These are phyloP conservation scores for Panulirus ornatus DNA, from an alignment of 1,140 invertebrate species.

Conservation along the genomic window DNA sequence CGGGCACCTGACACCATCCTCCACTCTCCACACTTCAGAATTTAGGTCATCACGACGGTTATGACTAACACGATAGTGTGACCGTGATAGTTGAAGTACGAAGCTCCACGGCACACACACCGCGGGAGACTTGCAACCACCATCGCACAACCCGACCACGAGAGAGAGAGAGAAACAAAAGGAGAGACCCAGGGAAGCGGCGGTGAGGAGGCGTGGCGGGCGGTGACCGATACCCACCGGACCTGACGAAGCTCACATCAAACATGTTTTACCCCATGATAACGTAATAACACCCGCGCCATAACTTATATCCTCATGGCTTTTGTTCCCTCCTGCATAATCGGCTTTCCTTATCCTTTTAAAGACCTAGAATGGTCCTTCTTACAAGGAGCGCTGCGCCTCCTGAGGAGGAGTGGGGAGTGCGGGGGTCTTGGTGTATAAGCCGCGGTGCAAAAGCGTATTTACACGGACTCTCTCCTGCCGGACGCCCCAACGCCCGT, in stretches of 20 bases:
- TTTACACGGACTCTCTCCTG: background rate
- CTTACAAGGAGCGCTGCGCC: background rate
- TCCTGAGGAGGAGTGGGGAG: background rate
- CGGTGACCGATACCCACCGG: slow-evolving; percentile 3
- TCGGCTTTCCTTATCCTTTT: slow-evolving; percentile 5
- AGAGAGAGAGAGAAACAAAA: background rate
- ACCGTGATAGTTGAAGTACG: too few relatives aligned
- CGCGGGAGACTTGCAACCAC: too few relatives aligned
- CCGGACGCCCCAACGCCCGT: background rate
- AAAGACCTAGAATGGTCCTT: background rate
- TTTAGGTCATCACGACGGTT: too few relatives aligned
- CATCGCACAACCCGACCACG: too few relatives aligned
- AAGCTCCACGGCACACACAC: too few relatives aligned
- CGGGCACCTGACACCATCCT: too few relatives aligned
- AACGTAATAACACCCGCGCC: slow-evolving; percentile 51
- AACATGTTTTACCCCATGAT: slow-evolving; percentile 8
- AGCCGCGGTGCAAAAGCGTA: background rate
- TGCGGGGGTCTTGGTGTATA: background rate
- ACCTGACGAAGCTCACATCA: background rate
- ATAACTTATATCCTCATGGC: slow-evolving; percentile 23
- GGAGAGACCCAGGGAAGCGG: background rate
- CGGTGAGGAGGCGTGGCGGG: background rate
- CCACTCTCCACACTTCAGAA: too few relatives aligned
- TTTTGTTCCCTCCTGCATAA: slow-evolving; percentile 43
- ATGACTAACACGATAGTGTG: too few relatives aligned